Evolutionary conservation across 1,140 invertebrate genomes (phyloP), one percentile per base, ranked within the genome.

Genomic region (Drosophila insularis): DNA sequence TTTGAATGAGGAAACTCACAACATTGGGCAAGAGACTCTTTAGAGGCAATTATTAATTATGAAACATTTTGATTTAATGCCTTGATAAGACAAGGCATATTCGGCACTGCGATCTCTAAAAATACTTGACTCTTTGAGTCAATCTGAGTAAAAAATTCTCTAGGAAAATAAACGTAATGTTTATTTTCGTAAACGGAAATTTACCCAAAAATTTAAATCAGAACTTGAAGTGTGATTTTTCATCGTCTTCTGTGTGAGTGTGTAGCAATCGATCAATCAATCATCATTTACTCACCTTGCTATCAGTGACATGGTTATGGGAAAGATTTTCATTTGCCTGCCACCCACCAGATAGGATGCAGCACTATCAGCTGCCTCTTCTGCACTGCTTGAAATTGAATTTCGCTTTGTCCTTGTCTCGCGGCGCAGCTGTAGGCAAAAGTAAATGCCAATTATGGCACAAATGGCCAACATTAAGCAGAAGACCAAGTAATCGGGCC

Each of bases 331-430:
- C 96, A 98, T 97, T 70, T 95, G 95, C 69, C 96, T 94, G 6
- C 96, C 96, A 1, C 96, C 97, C 72, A 98, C 95, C 17, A 98
- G 92, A 90, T 98, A 98, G 71, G 97, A 96, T 54, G 90, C 89
- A 8, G 90, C 91, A 39, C 90, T 90, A 10, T 6, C 75, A 1
- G 8, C 93, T 90, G 80, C 80, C 63, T 89, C 69, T 58, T 94
- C 27, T 21, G 43, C 27, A 6, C 64, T 71, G 7, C 53, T 40
- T 8, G 27, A 11, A 4, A 37, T 2, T 35, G 32, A 35, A 46
- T 95, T 94, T 50, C 95, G 94, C 58, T 95, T 95, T 11, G 43
- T 10, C 32, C 94, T 93, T 17, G 89, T 73, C 54, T 91, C 85
- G 1, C 78, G 64, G 0, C 90, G 81, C 60, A 91, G 46, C 61